These are phyloP conservation scores for Channa striata DNA, from an alignment of 2,797 vertebrate genomes.

Conservation along the genomic window DNA sequence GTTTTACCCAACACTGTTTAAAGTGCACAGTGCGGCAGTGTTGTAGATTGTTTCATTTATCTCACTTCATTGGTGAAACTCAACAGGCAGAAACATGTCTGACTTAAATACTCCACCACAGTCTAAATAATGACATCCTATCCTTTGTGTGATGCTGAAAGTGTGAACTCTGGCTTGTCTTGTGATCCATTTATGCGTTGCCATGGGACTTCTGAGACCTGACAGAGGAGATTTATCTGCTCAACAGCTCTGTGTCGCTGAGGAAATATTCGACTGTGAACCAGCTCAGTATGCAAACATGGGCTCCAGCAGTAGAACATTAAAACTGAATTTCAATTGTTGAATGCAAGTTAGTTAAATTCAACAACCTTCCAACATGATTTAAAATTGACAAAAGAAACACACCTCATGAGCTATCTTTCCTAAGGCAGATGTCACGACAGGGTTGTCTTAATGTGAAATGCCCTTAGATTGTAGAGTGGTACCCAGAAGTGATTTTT, in stretches of 20 bases:
- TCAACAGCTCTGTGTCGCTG: background rate
- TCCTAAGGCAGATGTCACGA: too few species aligned
- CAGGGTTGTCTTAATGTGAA: too few species aligned
- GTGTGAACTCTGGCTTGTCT: constrained; percentile 1
- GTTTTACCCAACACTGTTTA: too few species aligned
- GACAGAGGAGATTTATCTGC: background rate
- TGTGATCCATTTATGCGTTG: constrained; percentile 5
- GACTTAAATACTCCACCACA: background rate
- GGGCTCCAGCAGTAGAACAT: background rate
- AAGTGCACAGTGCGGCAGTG: too few species aligned
- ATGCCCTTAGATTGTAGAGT: too few species aligned
- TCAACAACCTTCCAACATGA: too few species aligned
- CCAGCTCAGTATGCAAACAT: background rate
- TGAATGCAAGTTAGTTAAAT: background rate
- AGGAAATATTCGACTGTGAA: background rate
- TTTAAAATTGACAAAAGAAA: too few species aligned
- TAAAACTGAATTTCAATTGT: background rate
- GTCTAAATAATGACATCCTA: background rate
- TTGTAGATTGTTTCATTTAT: too few species aligned
- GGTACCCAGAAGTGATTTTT: too few species aligned
- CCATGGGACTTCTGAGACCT: background rate
- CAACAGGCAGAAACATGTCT: background rate
- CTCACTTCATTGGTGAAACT: background rate
- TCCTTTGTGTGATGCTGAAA: background rate
- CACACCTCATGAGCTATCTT: too few species aligned